Percentiles rank a stretch among this genome's conserved stretches.
phyloP scores from a whole-genome alignment of 2,797 vertebrate genomes.

The Gymnoscopelus microlampas region DNA sequence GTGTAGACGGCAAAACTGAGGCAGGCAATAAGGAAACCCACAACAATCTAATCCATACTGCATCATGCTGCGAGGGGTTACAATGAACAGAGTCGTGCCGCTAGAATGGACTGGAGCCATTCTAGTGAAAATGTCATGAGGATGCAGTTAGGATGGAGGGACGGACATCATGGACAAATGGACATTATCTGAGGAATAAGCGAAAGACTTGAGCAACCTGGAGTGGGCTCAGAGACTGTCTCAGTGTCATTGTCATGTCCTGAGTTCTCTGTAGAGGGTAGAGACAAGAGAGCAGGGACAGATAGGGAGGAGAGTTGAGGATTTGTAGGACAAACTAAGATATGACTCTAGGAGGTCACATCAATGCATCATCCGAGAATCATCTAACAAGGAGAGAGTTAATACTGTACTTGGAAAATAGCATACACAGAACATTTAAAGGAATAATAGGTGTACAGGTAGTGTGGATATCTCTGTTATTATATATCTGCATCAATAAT shows the following conservation, averaged over 20 bases:
- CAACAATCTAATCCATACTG: constrained; percentile 31
- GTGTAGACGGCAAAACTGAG: constrained; percentile 16
- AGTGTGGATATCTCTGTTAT: background rate
- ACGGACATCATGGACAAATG: constrained; percentile 66
- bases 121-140: constrained; percentile 56
- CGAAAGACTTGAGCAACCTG: constrained; percentile 92
- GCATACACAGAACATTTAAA: constrained; percentile 20
- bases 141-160: constrained; percentile 66
- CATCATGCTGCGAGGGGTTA: constrained; percentile 63
- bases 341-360: constrained; percentile 41
- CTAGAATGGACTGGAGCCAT: constrained; percentile 54
- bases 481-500: background rate
- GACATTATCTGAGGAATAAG: constrained; percentile 64
- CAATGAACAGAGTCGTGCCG: constrained; percentile 36
- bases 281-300: constrained; percentile 86
- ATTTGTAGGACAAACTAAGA: constrained; percentile 60
- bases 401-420: constrained; percentile 15
- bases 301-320: constrained; percentile 72
- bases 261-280: constrained; percentile 93
- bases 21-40: constrained; percentile 34
- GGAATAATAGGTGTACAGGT: background rate
- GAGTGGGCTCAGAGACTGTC: constrained; percentile 88
- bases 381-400: constrained; percentile 34
- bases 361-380: constrained; percentile 32
- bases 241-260: constrained; percentile 98